These are phyloP conservation scores for Melieria crassipennis DNA, from an alignment of 2,888 invertebrate species.

Conservation along the genomic window DNA sequence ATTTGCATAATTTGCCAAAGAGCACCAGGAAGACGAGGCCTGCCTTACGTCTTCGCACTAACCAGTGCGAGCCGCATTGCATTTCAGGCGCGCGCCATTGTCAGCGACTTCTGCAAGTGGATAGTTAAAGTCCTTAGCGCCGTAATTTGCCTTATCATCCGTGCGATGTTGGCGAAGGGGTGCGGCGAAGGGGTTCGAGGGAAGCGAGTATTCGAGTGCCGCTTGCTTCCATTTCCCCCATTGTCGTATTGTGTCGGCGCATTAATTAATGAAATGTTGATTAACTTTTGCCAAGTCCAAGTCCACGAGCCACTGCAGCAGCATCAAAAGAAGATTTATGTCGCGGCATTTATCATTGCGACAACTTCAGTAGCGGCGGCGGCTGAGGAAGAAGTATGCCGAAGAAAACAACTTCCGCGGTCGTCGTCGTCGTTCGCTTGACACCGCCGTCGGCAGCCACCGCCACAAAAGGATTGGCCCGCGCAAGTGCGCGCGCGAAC, in stretches of 20 bases:
- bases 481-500: neutral
- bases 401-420: slow-evolving; percentile 1
- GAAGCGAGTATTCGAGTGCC: neutral
- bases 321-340: slow-evolving; percentile 51
- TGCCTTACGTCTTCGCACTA: neutral
- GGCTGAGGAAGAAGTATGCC: neutral
- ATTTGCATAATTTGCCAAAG: slow-evolving; percentile 60
- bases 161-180: neutral
- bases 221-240: slow-evolving; percentile 32
- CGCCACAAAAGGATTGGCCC: slow-evolving; percentile 2
- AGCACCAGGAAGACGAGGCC: slow-evolving; percentile 32
- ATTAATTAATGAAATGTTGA: slow-evolving; percentile 63
- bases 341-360: slow-evolving; percentile 53
- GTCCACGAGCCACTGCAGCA: slow-evolving; percentile 29
- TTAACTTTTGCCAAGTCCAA: slow-evolving; percentile 55
- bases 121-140: slow-evolving; percentile 23
- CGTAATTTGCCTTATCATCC: slow-evolving; percentile 27
- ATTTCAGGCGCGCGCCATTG: neutral
- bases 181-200: neutral
- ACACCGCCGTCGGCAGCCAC: neutral
- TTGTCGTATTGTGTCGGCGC: slow-evolving; percentile 43
- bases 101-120: neutral
- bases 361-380: slow-evolving; percentile 4
- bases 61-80: neutral
- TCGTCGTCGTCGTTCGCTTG: neutral